phyloP scores from a whole-genome alignment of 2,113 vertebrate species.

The Oriolus oriolus region DNA sequence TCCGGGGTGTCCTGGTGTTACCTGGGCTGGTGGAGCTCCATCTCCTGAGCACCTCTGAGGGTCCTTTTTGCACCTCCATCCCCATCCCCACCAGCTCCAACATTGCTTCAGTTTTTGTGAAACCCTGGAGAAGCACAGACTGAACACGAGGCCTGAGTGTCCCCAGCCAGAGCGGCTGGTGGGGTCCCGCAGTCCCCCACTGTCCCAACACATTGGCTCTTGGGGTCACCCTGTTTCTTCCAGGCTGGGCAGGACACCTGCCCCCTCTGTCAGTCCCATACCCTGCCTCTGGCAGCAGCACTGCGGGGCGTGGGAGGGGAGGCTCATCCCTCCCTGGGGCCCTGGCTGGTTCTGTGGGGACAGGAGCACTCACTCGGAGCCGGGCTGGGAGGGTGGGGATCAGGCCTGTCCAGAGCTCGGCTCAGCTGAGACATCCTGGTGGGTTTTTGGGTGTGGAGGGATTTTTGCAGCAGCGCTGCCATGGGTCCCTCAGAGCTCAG shows the following conservation, averaged over 20 bases:
- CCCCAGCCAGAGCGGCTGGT: not conserved
- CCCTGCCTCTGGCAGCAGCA: not conserved
- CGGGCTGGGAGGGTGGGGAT: not conserved
- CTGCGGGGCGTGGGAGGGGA: not conserved
- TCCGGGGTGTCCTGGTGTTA: too few relatives aligned
- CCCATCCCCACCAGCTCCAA: not conserved
- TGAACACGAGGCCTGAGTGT: not conserved
- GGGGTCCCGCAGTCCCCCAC: not conserved
- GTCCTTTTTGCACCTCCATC: not conserved
- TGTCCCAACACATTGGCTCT: not conserved
- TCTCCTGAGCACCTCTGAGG: not conserved
- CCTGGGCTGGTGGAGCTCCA: not conserved
- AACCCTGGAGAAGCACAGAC: not conserved
- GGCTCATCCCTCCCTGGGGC: not conserved
- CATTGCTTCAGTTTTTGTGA: not conserved
- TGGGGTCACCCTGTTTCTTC: not conserved
- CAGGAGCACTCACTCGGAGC: accelerated
- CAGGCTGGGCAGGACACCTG: not conserved
- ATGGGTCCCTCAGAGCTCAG: accelerated
- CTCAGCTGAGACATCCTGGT: not conserved
- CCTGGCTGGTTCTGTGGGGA: accelerated
- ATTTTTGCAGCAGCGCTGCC: not conserved
- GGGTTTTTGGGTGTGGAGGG: not conserved
- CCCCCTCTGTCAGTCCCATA: not conserved
- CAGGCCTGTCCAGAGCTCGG: accelerated